Base-by-base conservation (phyloP, 2,888 invertebrate genomes). In the Epinotia nisella region DNA sequence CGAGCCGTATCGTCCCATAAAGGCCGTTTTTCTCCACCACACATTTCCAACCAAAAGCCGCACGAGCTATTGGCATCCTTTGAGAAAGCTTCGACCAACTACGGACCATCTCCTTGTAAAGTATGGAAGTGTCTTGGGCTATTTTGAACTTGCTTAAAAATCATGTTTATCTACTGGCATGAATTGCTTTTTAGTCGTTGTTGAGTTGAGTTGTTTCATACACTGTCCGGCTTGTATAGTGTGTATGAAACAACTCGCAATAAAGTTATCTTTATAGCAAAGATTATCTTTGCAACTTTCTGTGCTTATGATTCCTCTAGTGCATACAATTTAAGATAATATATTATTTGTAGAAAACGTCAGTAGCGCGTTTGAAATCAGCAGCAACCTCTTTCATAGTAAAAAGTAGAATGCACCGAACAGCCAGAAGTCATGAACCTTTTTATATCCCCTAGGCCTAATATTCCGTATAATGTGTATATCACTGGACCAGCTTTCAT, bases 401-500 rank as follows among this genome's bases (percentile, higher is more conserved):
- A 7, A 7, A 7, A 24, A 24, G n/a, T 24, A 24, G 1, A 24
- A 24, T 24, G 21, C 2, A 24, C 21, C 2, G 39, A 10, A 53
- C 53, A 55, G 21, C 21, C 56, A 29, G 24, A 56, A 29, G 15
- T 13, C n/a, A 56, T 29, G 56, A 56, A 56, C 29, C 4, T 56
- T 55, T 56, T 56, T 66, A 39, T 66, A 59, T 41, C n/a, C 51
- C 24, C 13, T 39, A 71, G 58, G 35, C 21, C 56, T 61, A 35
- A 19, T 58, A 41, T 29, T 13, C 21, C 39, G 49, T 55, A 67
- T 72, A 67, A 72, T 71, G 60, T 66, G 71, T 59, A 67, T 68
- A 72, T 72, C 55, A 55, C 60, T 55, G 53, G 72, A 56, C 61
- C 21, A 41, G 53, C 69, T 68, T 58, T 68, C 72, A 68, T 72